Evolutionary conservation across 2,888 invertebrate species (phyloP).

Genomic region (Gisinianus flammeolus): DNA sequence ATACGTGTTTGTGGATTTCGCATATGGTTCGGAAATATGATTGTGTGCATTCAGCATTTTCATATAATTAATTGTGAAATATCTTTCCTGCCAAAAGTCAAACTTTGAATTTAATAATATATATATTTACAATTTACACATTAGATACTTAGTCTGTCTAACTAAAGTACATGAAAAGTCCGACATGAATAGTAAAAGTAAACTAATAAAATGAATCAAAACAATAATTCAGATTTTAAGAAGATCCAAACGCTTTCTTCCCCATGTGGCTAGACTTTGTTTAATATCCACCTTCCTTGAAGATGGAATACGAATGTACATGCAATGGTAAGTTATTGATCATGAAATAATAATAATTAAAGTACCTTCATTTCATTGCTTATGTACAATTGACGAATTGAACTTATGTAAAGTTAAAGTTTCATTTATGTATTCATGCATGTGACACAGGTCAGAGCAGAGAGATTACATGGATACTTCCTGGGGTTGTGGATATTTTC

Average conservation of each 20-base stretch:
- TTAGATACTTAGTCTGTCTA: neutral
- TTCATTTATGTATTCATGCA: neutral
- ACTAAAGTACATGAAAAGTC: too few species aligned
- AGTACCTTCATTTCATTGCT: too few species aligned
- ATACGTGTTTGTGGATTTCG: too few species aligned
- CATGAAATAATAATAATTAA: neutral
- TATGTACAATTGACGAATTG: too few species aligned
- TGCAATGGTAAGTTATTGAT: conserved; percentile 75
- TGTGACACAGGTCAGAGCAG: conserved; percentile 72
- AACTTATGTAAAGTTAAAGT: too few species aligned
- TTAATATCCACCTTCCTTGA: conserved; percentile 96
- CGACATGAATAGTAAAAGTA: too few species aligned
- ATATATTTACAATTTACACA: neutral
- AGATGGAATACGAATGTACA: conserved; percentile 99
- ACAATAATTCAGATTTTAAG: conserved; percentile 88
- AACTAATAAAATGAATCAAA: too few species aligned
- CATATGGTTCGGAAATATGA: too few species aligned
- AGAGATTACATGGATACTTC: conserved; percentile 96
- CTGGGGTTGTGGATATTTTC: conserved; percentile 93
- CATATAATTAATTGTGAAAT: too few species aligned
- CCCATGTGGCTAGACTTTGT: conserved; percentile 93
- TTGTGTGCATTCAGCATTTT: too few species aligned
- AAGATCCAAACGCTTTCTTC: conserved; percentile 88
- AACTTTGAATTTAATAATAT: too few species aligned
- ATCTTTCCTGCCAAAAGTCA: too few species aligned